phyloP scores from a whole-genome alignment of 2,113 vertebrate species.

The Merops nubicus region DNA sequence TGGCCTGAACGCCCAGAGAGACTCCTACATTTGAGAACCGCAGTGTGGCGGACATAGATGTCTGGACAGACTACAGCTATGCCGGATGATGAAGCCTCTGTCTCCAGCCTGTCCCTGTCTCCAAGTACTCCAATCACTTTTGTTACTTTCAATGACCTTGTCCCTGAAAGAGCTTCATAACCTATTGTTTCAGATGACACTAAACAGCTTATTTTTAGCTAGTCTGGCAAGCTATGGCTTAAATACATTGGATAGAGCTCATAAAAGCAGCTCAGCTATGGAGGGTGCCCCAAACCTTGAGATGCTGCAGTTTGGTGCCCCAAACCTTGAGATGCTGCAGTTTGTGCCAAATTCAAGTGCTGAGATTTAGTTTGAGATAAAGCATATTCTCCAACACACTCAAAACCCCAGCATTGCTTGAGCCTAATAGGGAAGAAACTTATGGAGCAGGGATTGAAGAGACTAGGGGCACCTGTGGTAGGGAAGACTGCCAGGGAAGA shows the following conservation, averaged over 20 bases:
- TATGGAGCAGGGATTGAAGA: background rate
- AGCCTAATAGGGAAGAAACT: constrained; percentile 3
- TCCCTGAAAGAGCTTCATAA: background rate
- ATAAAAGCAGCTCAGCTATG: background rate
- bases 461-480: background rate
- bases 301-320: background rate
- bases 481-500: background rate
- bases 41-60: background rate
- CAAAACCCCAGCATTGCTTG: background rate
- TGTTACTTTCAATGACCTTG: background rate
- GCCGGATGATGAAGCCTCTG: background rate
- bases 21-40: background rate
- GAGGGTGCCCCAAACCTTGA: background rate
- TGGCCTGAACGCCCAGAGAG: constrained; percentile 1
- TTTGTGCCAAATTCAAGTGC: background rate
- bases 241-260: background rate
- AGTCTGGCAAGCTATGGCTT: background rate
- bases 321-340: background rate
- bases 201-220: background rate
- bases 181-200: background rate
- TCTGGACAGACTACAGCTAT: background rate
- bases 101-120: background rate
- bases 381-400: background rate
- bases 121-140: background rate
- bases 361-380: background rate